These are phyloP conservation scores for Cephus rjabovi DNA, from an alignment of 2,888 invertebrate genomes.

Conservation along the genomic window DNA sequence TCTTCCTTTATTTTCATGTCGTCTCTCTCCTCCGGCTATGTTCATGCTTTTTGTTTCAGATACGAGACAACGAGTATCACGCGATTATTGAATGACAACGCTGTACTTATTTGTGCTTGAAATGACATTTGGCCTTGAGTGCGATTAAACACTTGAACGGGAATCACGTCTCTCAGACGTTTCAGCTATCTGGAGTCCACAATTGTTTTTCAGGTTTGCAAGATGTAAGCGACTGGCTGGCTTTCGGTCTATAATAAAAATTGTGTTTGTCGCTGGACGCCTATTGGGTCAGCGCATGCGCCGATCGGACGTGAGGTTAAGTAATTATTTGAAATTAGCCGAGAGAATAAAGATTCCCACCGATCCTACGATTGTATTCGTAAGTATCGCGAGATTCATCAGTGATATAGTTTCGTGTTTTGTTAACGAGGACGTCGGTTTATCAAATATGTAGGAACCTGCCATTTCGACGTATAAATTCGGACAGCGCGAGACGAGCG, in stretches of 20 bases:
- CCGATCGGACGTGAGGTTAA: too few relatives aligned
- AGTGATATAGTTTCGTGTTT: background rate
- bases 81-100: background rate
- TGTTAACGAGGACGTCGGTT: background rate
- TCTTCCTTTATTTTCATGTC: background rate
- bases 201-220: too few relatives aligned
- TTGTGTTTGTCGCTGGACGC: too few relatives aligned
- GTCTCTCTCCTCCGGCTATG: background rate
- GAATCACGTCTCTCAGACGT: too few relatives aligned
- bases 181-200: too few relatives aligned
- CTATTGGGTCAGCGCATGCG: too few relatives aligned
- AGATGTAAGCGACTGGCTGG: too few relatives aligned
- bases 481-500: background rate
- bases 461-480: background rate
- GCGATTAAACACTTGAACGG: background rate
- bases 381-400: background rate
- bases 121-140: background rate
- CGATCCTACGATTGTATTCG: too few relatives aligned
- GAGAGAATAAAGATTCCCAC: background rate
- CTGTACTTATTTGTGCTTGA: background rate
- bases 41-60: background rate
- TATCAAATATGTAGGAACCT: background rate
- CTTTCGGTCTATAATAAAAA: too few relatives aligned
- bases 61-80: background rate
- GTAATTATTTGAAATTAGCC: background rate